These are phyloP conservation scores for Aphyosemion australe DNA, from an alignment of 2,113 vertebrate genomes.

Conservation along the genomic window DNA sequence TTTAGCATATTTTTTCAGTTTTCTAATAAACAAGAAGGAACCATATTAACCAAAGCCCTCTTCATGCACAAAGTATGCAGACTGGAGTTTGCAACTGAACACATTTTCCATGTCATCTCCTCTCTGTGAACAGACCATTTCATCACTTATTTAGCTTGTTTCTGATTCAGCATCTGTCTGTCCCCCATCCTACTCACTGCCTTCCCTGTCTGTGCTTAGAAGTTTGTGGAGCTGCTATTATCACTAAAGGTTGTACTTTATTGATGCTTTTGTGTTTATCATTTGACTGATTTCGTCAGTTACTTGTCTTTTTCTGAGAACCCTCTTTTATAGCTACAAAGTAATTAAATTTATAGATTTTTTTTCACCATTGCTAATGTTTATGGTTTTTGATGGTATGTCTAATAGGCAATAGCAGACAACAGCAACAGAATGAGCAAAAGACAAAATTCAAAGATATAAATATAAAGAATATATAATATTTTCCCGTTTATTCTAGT, in stretches of 20 bases:
- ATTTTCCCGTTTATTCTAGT: too few species aligned
- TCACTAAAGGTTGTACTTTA: constrained; percentile 54
- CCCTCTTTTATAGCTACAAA: constrained; percentile 17
- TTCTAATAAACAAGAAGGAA: constrained; percentile 11
- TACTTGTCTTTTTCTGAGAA: constrained; percentile 11
- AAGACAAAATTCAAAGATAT: too few species aligned
- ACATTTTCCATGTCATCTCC: constrained; percentile 57
- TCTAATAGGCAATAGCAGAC: too few species aligned
- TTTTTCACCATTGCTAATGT: too few species aligned
- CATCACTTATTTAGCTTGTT: constrained; percentile 69
- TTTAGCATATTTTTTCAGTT: too few species aligned
- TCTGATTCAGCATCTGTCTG: constrained; percentile 62
- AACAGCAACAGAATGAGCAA: too few species aligned
- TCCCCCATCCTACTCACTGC: constrained; percentile 44
- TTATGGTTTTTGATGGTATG: too few species aligned
- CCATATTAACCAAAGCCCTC: constrained; percentile 36
- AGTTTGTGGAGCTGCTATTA: constrained; percentile 38
- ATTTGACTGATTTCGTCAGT: constrained; percentile 25
- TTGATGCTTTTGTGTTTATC: constrained; percentile 35
- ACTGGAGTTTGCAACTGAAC: constrained; percentile 29
- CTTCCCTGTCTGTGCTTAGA: constrained; percentile 40
- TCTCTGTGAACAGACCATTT: constrained; percentile 37
- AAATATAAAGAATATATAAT: too few species aligned
- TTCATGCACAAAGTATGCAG: constrained; percentile 10
- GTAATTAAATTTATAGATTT: too few species aligned